Percentiles rank a stretch among this genome's conserved stretches.
Evolutionary conservation across 2,113 vertebrate species (phyloP).

Genomic region (Saimiri boliviensis): DNA sequence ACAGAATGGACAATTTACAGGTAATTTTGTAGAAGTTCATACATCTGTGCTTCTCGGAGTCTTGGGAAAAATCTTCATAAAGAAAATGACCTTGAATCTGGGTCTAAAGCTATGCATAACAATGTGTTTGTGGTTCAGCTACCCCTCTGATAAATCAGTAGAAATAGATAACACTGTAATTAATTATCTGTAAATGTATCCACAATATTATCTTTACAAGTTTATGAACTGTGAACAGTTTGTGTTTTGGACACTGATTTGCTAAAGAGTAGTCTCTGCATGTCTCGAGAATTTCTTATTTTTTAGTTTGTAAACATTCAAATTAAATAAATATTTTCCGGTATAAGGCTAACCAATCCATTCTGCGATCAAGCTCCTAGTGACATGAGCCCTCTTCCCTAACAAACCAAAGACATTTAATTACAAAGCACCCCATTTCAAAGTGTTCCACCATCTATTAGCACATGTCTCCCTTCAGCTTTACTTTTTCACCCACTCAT

Average conservation of each 20-base stretch:
- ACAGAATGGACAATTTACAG: not conserved
- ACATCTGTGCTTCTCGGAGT: not conserved
- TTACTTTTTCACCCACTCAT: not conserved
- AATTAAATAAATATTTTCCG: not conserved
- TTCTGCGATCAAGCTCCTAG: not conserved
- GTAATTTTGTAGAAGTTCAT: not conserved
- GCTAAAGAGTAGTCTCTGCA: accelerated
- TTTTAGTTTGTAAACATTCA: not conserved
- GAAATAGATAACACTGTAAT: not conserved
- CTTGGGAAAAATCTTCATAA: not conserved
- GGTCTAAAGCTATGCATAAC: accelerated
- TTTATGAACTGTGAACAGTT: not conserved
- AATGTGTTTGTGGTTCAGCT: not conserved
- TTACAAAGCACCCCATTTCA: not conserved
- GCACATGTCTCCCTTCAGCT: not conserved
- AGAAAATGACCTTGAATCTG: not conserved
- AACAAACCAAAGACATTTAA: not conserved
- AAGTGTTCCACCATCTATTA: not conserved
- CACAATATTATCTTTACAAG: not conserved
- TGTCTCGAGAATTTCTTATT: not conserved
- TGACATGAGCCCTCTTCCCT: not conserved
- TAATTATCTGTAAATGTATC: not conserved
- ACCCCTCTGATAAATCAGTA: accelerated
- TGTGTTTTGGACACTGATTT: not conserved
- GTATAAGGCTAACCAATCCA: not conserved